Percentiles rank a stretch among this genome's conserved stretches.
Conservation (phyloP, 1,140 invertebrate species). For the Neotoxoptera formosana region DNA sequence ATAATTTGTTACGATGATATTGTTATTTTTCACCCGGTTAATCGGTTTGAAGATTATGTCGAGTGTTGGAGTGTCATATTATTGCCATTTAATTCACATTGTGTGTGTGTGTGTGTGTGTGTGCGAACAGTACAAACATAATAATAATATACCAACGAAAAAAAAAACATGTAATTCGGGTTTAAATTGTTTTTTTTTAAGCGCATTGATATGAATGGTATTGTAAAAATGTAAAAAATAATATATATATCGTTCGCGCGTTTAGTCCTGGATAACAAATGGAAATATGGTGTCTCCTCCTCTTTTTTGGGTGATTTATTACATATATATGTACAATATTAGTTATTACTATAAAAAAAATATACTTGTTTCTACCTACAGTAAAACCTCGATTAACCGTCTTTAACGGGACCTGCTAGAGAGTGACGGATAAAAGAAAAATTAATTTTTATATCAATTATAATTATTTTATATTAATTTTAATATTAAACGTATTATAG, state of each 20-base stretch:
- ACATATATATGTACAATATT: background rate
- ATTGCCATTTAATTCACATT: background rate
- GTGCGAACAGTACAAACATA: background rate
- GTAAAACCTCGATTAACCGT: no score
- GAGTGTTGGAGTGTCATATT: background rate
- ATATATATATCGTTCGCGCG: background rate
- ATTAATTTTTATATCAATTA: no score
- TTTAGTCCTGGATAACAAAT: background rate
- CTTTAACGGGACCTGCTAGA: no score
- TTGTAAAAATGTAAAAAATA: background rate
- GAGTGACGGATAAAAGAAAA: no score
- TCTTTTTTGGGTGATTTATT: slow-evolving; percentile 1
- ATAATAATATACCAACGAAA: background rate
- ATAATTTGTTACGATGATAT: background rate
- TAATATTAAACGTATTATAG: no score
- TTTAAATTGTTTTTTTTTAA: slow-evolving; percentile 29
- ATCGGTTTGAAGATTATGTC: background rate
- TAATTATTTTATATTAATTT: no score
- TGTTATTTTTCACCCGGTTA: background rate
- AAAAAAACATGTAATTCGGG: slow-evolving; percentile 23
- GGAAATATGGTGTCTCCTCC: background rate
- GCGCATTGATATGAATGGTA: background rate
- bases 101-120: background rate
- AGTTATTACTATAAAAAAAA: no score
- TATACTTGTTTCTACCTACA: background rate